Evolutionary conservation across 1,140 invertebrate genomes (phyloP), one percentile per base, ranked within the genome.

Genomic region (Maniola jurtina): DNA sequence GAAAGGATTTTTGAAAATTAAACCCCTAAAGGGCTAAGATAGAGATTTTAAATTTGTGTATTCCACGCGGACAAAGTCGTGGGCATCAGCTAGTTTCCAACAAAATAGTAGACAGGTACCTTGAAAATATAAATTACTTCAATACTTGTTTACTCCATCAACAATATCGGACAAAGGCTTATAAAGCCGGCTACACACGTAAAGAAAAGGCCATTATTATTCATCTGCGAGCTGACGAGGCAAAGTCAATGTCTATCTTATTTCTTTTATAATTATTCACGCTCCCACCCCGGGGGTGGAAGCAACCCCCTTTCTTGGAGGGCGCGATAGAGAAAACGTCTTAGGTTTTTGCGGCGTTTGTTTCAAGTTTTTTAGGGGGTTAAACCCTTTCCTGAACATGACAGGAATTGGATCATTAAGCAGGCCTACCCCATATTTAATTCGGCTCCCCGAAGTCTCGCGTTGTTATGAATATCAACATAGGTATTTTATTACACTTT

Each of bases 191-290:
- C 68, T 72, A 81, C 81, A 86, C 81, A 89, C 84, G 80, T 81
- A 86, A 85, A 85, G 80, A 84, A 81, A 81, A 79, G 84, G 75
- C 79, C 86, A 87, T 88, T 85, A 88, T 88, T 88, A 89, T 87
- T 89, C 86, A 89, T 89, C 84, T 83, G 80, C 79, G 61, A 58
- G 57, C 80, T 86, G 84, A 88, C 83, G 83, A 71, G 75, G 83
- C 78, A 66, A 81, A 90, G 88, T 90, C 86, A 81, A 84, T 88
- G 88, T 88, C 86, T 90, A 84, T 90, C 86, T 88, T 90, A 90
- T 88, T 89, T 90, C 88, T 90, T 90, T 90, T 86, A 88, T 90
- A 90, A 90, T 90, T 90, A 90, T 89, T 87, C 86, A 86, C 81
- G 76, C 72, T 68, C 72, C 75, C 85, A 77, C 77, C 77, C 76